Evolutionary conservation across 2,888 invertebrate genomes (phyloP).

Genomic region (Drosophila leonis): DNA sequence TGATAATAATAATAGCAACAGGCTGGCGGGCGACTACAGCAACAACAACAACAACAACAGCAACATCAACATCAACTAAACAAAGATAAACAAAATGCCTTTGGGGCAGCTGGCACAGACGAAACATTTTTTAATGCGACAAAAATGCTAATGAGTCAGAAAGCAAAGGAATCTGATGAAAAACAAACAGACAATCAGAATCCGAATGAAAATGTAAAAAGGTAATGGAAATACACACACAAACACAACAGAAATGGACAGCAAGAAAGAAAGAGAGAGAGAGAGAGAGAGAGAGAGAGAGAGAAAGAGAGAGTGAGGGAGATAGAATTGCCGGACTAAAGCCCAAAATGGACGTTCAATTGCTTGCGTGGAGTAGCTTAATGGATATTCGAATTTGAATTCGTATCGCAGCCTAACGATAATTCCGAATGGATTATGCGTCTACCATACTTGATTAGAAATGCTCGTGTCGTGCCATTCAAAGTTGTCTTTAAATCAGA

Average conservation of each 20-base stretch:
- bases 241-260: background rate
- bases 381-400: conserved; percentile 31
- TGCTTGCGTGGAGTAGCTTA: conserved; percentile 15
- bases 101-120: conserved; percentile 31
- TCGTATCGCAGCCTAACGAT: conserved; percentile 14
- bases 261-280: background rate
- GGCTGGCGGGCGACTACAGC: conserved; percentile 38
- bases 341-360: conserved; percentile 29
- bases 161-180: conserved; percentile 65
- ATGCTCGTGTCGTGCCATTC: conserved; percentile 4
- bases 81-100: conserved; percentile 59
- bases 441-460: conserved; percentile 12
- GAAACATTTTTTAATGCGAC: conserved; percentile 58
- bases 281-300: background rate
- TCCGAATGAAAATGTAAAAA: conserved; percentile 43
- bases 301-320: background rate
- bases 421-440: conserved; percentile 22
- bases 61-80: conserved; percentile 23
- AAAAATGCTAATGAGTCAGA: conserved; percentile 77
- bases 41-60: conserved; percentile 25
- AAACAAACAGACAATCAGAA: conserved; percentile 73
- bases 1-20: conserved; percentile 46
- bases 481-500: background rate
- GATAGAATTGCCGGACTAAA: background rate
- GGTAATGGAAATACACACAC: conserved; percentile 27